Percentiles rank a stretch among this genome's conserved stretches.
These are phyloP conservation scores for Zaprionus nigranus DNA, from an alignment of 1,140 invertebrate species.

Conservation along the genomic window DNA sequence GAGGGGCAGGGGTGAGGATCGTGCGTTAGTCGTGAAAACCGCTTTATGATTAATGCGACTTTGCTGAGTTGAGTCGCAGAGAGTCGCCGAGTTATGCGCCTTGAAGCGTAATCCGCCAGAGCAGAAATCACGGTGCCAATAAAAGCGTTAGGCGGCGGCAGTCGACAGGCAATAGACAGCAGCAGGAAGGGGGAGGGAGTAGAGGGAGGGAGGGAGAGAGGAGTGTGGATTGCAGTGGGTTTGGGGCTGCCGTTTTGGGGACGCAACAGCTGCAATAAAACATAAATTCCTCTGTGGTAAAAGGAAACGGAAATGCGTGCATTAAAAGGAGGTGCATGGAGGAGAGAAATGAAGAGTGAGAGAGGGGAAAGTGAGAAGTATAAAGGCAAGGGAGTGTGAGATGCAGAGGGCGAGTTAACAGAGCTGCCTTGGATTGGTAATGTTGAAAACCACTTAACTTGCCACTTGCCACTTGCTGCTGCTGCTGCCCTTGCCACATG, in stretches of 20 bases:
- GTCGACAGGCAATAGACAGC: not conserved
- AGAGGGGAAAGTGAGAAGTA: too few relatives aligned
- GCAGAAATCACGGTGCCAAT: slow-evolving; percentile 59
- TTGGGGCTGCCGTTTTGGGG: slow-evolving; percentile 12
- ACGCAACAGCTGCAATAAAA: slow-evolving; percentile 64
- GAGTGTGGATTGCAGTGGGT: not conserved
- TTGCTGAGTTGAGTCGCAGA: slow-evolving; percentile 28
- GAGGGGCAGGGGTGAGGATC: not conserved
- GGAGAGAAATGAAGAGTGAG: not conserved
- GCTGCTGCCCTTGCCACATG: not conserved
- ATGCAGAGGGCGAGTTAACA: not conserved
- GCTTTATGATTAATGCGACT: slow-evolving; percentile 65
- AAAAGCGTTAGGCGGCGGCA: slow-evolving; percentile 38
- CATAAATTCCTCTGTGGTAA: slow-evolving; percentile 47
- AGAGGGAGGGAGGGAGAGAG: not conserved
- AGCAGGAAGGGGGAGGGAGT: not conserved
- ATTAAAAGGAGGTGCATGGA: slow-evolving; percentile 38
- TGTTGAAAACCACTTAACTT: slow-evolving; percentile 61
- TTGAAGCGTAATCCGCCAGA: slow-evolving; percentile 54
- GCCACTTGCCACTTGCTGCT: slow-evolving; percentile 24
- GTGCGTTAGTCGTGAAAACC: slow-evolving; percentile 42
- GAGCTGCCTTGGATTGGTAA: slow-evolving; percentile 32
- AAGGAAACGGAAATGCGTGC: slow-evolving; percentile 59
- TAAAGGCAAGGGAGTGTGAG: not conserved
- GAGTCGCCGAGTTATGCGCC: slow-evolving; percentile 49